phyloP scores from a whole-genome alignment of 2,797 vertebrate species.

The Enteromius afrohamiltoni region DNA sequence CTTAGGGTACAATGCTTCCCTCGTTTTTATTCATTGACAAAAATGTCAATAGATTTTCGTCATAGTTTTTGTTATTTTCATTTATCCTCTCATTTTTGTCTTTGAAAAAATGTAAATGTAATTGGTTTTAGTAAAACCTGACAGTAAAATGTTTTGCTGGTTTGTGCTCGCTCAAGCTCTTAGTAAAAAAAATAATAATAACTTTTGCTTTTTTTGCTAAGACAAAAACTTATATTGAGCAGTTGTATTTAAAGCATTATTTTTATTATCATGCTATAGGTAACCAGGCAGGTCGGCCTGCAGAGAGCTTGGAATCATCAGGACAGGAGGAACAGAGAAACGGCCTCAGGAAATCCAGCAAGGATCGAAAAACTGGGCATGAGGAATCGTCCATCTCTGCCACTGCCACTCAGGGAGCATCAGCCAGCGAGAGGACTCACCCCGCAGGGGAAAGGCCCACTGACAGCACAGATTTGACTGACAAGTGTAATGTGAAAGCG shows the following conservation, averaged over 20 bases:
- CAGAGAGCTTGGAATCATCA: conserved; percentile 72
- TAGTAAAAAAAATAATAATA: too few relatives aligned
- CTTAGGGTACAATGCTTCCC: too few relatives aligned
- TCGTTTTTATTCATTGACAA: too few relatives aligned
- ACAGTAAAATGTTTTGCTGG: too few relatives aligned
- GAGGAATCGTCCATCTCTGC: conserved; percentile 64
- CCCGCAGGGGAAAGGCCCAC: conserved; percentile 60
- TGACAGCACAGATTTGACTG: conserved; percentile 58
- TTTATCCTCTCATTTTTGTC: too few relatives aligned
- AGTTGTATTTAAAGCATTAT: not conserved
- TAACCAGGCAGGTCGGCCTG: conserved; percentile 68
- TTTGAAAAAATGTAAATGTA: too few relatives aligned
- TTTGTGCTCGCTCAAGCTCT: too few relatives aligned
- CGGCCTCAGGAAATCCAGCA: conserved; percentile 78
- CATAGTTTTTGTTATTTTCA: too few relatives aligned
- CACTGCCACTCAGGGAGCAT: conserved; percentile 66
- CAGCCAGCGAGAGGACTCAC: conserved; percentile 68
- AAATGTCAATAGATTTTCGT: too few relatives aligned
- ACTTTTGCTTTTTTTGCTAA: not conserved
- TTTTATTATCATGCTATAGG: conserved; percentile 67
- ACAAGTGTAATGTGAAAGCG: conserved; percentile 63
- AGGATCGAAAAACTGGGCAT: conserved; percentile 73
- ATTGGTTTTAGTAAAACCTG: too few relatives aligned
- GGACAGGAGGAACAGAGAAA: conserved; percentile 85
- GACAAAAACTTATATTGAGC: not conserved